phyloP scores from a whole-genome alignment of 2,797 vertebrate species.

The Tokudaia tokunoshimensis region DNA sequence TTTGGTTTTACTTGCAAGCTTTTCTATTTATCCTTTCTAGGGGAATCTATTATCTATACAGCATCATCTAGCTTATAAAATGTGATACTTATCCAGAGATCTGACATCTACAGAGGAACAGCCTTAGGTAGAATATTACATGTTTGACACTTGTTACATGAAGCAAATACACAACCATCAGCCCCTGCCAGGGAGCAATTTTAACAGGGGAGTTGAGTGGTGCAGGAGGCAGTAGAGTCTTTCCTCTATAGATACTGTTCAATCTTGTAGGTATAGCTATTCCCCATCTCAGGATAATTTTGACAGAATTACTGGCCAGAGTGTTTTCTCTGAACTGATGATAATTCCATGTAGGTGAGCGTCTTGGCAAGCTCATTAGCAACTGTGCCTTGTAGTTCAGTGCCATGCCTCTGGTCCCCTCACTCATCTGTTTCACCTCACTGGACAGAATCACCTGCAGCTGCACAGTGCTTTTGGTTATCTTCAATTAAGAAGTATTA shows the following conservation, averaged over 20 bases:
- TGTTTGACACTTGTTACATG: not conserved
- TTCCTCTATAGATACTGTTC: not conserved
- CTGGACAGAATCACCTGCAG: not conserved
- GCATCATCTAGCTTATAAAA: not conserved
- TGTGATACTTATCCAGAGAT: not conserved
- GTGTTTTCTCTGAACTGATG: not conserved
- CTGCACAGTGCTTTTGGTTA: not conserved
- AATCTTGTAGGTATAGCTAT: not conserved
- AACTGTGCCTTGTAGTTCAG: not conserved
- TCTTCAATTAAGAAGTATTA: not conserved
- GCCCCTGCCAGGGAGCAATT: not conserved
- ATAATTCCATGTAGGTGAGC: not conserved
- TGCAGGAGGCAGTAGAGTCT: not conserved
- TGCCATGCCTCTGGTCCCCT: not conserved
- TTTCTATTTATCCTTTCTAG: not conserved
- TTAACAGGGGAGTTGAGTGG: not conserved
- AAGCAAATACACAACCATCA: fast-evolving
- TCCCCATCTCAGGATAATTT: not conserved
- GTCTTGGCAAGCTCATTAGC: not conserved
- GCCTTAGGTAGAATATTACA: not conserved
- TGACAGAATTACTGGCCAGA: not conserved
- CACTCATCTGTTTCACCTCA: not conserved
- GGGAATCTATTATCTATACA: not conserved
- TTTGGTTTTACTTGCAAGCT: not conserved
- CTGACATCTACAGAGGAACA: not conserved